A percentile compares a stretch with the other conserved stretches of the same genome.
phyloP scores from a whole-genome alignment of 2,888 invertebrate species.

The Coenonympha glycerion region DNA sequence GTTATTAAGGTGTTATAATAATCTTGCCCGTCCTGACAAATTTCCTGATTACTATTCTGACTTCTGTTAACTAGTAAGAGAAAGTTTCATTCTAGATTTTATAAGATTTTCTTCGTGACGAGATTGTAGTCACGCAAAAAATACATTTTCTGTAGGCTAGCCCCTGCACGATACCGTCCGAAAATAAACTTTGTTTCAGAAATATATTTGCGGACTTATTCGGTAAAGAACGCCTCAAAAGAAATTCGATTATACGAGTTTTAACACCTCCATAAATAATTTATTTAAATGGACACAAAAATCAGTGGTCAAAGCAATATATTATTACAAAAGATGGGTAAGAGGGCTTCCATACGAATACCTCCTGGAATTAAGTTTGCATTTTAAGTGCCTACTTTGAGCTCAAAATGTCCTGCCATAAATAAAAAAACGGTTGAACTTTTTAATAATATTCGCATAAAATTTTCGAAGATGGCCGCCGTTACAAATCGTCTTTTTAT shows the following conservation, averaged over 20 bases:
- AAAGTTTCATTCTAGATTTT: too few species aligned
- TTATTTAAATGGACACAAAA: constrained; percentile 1
- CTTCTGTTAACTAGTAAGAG: too few species aligned
- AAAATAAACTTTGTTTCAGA: too few species aligned
- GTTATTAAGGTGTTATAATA: too few species aligned
- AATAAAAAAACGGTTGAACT: constrained; percentile 43
- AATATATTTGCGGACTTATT: neutral
- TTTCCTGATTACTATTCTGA: too few species aligned
- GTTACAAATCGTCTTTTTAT: constrained; percentile 23
- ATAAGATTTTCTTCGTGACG: too few species aligned
- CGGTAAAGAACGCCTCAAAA: neutral
- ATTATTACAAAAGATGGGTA: constrained; percentile 13
- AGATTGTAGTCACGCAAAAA: too few species aligned
- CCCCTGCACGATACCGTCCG: too few species aligned
- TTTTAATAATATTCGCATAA: constrained; percentile 42
- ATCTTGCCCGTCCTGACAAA: too few species aligned
- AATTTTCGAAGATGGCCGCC: constrained; percentile 42
- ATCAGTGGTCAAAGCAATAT: constrained; percentile 5
- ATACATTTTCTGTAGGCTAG: too few species aligned
- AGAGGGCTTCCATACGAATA: constrained; percentile 18
- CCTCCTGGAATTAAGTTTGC: constrained; percentile 51
- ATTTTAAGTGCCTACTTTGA: constrained; percentile 58
- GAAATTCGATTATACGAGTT: neutral
- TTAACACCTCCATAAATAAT: neutral
- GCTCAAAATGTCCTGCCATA: constrained; percentile 51